Evolutionary conservation across 23 tunicate genomes (phyloP).

Genomic region (Halocynthia aurantium): DNA sequence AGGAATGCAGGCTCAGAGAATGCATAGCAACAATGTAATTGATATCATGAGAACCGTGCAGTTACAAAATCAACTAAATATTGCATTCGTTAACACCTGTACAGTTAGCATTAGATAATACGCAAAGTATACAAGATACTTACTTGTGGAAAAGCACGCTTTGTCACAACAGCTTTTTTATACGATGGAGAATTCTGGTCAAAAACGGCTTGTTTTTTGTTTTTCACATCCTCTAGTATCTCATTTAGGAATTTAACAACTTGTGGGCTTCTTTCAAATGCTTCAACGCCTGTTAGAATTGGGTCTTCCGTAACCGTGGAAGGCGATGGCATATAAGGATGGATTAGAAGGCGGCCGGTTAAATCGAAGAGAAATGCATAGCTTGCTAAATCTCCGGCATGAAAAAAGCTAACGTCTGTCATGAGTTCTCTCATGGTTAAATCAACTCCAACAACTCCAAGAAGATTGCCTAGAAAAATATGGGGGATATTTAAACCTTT

Average conservation of each 20-base stretch:
- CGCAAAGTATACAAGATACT: background rate
- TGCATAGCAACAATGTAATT: too few species aligned
- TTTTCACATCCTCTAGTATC: background rate
- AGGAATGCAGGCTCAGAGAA: too few species aligned
- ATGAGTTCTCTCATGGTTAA: constrained; percentile 63
- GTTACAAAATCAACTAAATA: too few species aligned
- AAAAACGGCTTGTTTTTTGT: background rate
- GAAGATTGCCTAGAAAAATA: constrained; percentile 28
- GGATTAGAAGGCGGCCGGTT: constrained; percentile 56
- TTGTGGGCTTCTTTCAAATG: constrained; percentile 36
- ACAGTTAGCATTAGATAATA: too few species aligned
- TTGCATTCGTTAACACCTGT: too few species aligned
- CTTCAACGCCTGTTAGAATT: constrained; percentile 46
- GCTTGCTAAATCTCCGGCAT: constrained; percentile 34
- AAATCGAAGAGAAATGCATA: constrained; percentile 59
- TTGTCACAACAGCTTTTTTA: constrained; percentile 13
- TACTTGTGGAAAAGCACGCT: constrained; percentile 27
- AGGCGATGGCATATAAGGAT: constrained; percentile 66
- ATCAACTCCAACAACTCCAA: constrained; percentile 86
- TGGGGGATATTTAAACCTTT: background rate
- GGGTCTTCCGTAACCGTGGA: constrained; percentile 49
- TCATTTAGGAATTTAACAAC: constrained; percentile 13
- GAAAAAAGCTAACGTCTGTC: constrained; percentile 70
- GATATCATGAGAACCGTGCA: too few species aligned
- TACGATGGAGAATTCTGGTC: constrained; percentile 4